phyloP scores from a whole-genome alignment of 2,888 invertebrate species.

The Ophioninae sp. region DNA sequence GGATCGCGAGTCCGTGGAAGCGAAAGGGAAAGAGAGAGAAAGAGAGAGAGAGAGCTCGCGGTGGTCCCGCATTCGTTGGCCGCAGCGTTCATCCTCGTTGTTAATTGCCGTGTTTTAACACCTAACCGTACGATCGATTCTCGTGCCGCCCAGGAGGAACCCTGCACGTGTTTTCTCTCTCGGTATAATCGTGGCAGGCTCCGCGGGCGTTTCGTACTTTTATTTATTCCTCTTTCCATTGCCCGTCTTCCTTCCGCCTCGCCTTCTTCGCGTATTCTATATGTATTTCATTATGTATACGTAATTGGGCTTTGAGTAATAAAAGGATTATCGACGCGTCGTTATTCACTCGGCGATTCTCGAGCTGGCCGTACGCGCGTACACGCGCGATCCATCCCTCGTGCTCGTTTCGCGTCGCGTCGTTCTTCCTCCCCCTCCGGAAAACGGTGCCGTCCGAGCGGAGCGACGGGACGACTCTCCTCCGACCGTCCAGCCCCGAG shows the following conservation, averaged over 20 bases:
- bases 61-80: conserved; percentile 75
- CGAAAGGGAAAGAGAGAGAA: conserved; percentile 48
- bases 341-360: conserved; percentile 25
- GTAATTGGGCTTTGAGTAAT: conserved; percentile 27
- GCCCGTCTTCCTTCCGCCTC: conserved; percentile 11
- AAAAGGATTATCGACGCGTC: conserved; percentile 15
- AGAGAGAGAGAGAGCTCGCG: conserved; percentile 69
- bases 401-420: neutral
- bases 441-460: no score
- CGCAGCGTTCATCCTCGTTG: conserved; percentile 75
- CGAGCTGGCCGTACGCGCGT: neutral
- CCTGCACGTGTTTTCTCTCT: conserved; percentile 34
- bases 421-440: no score
- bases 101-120: conserved; percentile 81
- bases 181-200: conserved; percentile 26
- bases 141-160: conserved; percentile 63
- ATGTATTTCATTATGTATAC: conserved; percentile 22
- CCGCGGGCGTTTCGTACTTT: conserved; percentile 33
- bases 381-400: neutral
- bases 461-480: no score
- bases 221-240: conserved; percentile 6
- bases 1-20: conserved; percentile 60
- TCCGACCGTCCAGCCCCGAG: no score
- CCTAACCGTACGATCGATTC: conserved; percentile 74
- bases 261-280: conserved; percentile 2